Conservation (phyloP, 1,140 invertebrate species). For the Drosophila ercepeae region DNA sequence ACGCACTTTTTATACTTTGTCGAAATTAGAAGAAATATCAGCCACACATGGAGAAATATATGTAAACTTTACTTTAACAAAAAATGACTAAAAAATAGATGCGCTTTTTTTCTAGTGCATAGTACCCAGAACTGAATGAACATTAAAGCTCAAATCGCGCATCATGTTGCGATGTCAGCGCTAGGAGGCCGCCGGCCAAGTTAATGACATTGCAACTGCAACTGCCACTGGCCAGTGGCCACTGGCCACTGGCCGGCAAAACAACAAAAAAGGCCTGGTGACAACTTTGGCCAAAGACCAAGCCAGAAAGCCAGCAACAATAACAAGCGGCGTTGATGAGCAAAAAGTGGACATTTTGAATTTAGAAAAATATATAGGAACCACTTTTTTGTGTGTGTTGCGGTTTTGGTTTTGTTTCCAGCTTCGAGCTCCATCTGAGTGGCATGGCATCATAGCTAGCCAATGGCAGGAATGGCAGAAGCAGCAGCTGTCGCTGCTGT, state of each 20-base stretch:
- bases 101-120: conserved; percentile 12
- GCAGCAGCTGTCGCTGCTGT: conserved; percentile 41
- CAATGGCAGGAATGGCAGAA: conserved; percentile 44
- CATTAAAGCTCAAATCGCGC: conserved; percentile 80
- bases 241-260: no score
- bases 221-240: no score
- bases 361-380: conserved; percentile 82
- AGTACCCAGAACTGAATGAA: conserved; percentile 57
- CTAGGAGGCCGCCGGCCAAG: conserved; percentile 61
- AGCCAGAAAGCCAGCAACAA: conserved; percentile 26
- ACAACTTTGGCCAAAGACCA: conserved; percentile 72
- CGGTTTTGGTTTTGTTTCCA: conserved; percentile 40
- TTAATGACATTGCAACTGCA: conserved; percentile 72
- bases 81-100: background rate
- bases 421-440: conserved; percentile 41
- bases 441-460: conserved; percentile 56
- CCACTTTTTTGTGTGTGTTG: conserved; percentile 66
- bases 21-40: conserved; percentile 61
- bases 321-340: conserved; percentile 68
- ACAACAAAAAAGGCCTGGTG: conserved; percentile 64
- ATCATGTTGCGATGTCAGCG: conserved; percentile 79
- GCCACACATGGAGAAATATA: conserved; percentile 8
- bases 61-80: background rate
- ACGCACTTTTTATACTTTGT: conserved; percentile 77
- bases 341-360: conserved; percentile 81